Conservation (phyloP, 2,888 invertebrate species). For the Ellobium chinense region DNA sequence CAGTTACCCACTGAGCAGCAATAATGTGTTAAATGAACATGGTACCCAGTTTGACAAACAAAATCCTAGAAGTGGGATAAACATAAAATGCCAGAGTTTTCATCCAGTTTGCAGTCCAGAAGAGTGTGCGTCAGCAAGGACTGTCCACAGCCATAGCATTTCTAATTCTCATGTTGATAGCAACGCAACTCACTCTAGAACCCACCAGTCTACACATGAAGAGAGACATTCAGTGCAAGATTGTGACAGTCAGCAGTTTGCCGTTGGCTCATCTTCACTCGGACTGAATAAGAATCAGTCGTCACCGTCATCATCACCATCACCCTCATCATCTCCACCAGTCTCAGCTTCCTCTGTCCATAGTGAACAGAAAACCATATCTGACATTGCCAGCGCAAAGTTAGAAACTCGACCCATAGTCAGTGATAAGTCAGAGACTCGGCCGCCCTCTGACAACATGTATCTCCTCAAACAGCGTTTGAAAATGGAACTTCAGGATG, state of each 20-base stretch:
- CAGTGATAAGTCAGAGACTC: slow-evolving; percentile 9
- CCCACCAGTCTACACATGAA: neutral
- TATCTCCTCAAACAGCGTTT: neutral
- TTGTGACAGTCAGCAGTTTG: neutral
- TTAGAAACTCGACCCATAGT: neutral
- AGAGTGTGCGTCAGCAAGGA: too few relatives aligned
- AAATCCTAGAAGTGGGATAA: too few relatives aligned
- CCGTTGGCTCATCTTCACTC: slow-evolving; percentile 1
- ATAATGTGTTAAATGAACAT: too few relatives aligned
- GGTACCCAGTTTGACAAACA: too few relatives aligned
- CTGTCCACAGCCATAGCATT: too few relatives aligned
- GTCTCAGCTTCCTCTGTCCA: slow-evolving; percentile 10
- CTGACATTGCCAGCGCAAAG: neutral
- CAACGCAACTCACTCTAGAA: too few relatives aligned
- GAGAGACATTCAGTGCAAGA: neutral
- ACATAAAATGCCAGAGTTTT: too few relatives aligned
- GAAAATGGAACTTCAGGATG: slow-evolving; percentile 17
- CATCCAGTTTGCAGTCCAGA: too few relatives aligned
- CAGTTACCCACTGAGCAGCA: neutral
- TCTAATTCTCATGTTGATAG: too few relatives aligned
- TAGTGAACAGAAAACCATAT: slow-evolving; percentile 8
- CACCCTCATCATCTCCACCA: slow-evolving; percentile 1
- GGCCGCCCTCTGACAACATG: neutral
- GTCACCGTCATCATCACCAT: slow-evolving; percentile 13
- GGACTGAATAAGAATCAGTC: slow-evolving; percentile 2